Conservation (phyloP, 2,113 vertebrate genomes). For the Oncorhynchus clarkii region DNA sequence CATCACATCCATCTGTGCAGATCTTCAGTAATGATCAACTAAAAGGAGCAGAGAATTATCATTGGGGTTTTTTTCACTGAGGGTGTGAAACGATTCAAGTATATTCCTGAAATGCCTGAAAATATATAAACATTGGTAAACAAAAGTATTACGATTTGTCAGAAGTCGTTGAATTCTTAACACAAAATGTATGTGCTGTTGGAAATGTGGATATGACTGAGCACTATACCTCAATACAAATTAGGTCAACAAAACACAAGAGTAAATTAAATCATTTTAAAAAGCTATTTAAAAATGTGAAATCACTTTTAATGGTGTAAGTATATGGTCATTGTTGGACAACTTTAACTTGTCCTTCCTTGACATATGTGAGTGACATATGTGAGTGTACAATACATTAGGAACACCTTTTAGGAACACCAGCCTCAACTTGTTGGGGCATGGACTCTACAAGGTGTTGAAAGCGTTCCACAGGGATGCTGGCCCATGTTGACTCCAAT, state of each 20-base stretch:
- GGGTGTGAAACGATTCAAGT: constrained; percentile 56
- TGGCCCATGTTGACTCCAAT: too few relatives aligned
- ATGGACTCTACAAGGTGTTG: too few relatives aligned
- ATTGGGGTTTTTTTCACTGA: constrained; percentile 49
- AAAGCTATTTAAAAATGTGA: too few relatives aligned
- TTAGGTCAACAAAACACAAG: constrained; percentile 10
- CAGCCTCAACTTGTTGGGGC: too few relatives aligned
- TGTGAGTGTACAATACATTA: too few relatives aligned
- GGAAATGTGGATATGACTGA: constrained; percentile 44
- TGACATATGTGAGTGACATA: too few relatives aligned
- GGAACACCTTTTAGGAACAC: too few relatives aligned
- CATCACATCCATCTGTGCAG: constrained; percentile 74
- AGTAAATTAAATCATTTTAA: constrained; percentile 26
- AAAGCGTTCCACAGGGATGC: too few relatives aligned
- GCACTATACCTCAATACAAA: constrained; percentile 33
- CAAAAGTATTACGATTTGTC: constrained; percentile 42
- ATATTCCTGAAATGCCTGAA: constrained; percentile 62
- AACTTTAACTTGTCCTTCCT: neutral
- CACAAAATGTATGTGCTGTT: constrained; percentile 44
- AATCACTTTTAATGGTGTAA: neutral
- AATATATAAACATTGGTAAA: constrained; percentile 43
- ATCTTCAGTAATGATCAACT: constrained; percentile 74
- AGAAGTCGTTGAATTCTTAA: constrained; percentile 47
- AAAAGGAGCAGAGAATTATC: constrained; percentile 72
- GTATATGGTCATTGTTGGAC: neutral